These are phyloP conservation scores for Mola mola DNA, from an alignment of 2,113 vertebrate species.

Conservation along the genomic window DNA sequence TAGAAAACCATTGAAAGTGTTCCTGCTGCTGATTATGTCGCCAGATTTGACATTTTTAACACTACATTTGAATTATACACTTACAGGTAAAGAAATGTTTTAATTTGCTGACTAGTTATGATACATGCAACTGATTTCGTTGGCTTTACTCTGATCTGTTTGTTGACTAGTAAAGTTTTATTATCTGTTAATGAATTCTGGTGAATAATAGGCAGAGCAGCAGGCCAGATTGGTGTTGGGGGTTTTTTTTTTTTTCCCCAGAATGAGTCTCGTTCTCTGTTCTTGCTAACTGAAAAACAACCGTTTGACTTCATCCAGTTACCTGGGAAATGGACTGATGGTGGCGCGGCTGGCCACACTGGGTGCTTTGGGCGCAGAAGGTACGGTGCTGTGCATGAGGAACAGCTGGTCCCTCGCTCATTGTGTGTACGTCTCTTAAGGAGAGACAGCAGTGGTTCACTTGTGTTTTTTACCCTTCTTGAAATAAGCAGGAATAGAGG, in stretches of 20 bases:
- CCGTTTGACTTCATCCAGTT: conserved; percentile 80
- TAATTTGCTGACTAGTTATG: neutral
- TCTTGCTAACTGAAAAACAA: conserved; percentile 14
- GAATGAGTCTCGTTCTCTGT: too few species aligned
- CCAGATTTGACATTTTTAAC: conserved; percentile 92
- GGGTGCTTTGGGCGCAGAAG: conserved; percentile 86
- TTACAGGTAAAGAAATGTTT: conserved; percentile 84
- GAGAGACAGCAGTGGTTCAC: neutral
- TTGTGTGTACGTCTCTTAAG: conserved; percentile 10
- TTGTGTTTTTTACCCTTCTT: neutral
- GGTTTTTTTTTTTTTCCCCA: too few species aligned
- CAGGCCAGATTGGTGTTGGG: too few species aligned
- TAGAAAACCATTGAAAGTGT: conserved; percentile 88
- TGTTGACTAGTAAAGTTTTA: too few species aligned
- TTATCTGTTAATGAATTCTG: too few species aligned
- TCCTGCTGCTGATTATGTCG: conserved; percentile 83
- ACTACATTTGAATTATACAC: conserved; percentile 91
- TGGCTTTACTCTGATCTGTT: too few species aligned
- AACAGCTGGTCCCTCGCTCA: conserved; percentile 2
- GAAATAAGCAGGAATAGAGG: neutral
- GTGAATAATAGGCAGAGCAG: too few species aligned
- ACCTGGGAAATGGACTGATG: conserved; percentile 94
- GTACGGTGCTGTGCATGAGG: conserved; percentile 69
- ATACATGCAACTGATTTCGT: neutral
- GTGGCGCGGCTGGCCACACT: conserved; percentile 89